phyloP scores from a whole-genome alignment of 2,113 vertebrate genomes.

The Gallinago jamesoni region DNA sequence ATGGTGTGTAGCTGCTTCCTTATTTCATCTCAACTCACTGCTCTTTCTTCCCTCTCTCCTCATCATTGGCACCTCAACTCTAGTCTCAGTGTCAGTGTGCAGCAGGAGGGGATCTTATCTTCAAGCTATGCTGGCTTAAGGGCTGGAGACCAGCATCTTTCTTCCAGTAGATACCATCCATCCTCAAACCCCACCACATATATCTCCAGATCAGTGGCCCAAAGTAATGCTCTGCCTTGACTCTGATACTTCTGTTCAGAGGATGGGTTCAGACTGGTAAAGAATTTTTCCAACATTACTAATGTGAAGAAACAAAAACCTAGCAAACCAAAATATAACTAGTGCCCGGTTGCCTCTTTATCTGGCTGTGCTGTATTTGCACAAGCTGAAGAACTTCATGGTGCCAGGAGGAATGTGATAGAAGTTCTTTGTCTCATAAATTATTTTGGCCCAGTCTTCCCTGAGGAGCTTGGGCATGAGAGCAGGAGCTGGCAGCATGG shows the following conservation, averaged over 20 bases:
- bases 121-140: not conserved
- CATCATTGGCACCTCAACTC: fast-evolving
- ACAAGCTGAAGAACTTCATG: conserved; percentile 23
- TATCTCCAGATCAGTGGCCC: not conserved
- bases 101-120: not conserved
- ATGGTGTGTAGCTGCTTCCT: not conserved
- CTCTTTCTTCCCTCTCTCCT: not conserved
- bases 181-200: not conserved
- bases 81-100: not conserved
- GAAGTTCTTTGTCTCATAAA: conserved; percentile 54
- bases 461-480: not conserved
- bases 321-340: conserved; percentile 15
- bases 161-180: not conserved
- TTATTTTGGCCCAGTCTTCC: conserved; percentile 34
- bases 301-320: conserved; percentile 20
- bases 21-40: not conserved
- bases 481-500: conserved; percentile 39
- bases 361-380: conserved; percentile 46
- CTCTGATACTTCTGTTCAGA: not conserved
- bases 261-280: not conserved
- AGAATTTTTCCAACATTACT: not conserved
- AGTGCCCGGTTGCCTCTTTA: conserved; percentile 15
- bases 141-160: not conserved
- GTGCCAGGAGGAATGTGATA: conserved; percentile 23
- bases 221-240: not conserved